phyloP scores from a whole-genome alignment of 2,797 vertebrate species.

The Lagorchestes hirsutus region DNA sequence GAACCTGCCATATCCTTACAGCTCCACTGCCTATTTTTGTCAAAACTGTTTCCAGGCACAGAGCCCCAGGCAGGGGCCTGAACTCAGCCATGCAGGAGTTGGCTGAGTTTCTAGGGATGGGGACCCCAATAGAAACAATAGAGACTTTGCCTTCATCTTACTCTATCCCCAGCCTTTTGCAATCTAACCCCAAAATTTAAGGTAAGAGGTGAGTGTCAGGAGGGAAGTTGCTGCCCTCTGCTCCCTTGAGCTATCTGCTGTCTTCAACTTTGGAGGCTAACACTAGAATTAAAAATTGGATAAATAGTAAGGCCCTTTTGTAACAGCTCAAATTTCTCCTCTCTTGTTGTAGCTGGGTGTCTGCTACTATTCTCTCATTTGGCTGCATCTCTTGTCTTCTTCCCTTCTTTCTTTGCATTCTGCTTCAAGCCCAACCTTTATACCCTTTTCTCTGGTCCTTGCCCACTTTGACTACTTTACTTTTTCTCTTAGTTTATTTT shows the following conservation, averaged over 20 bases:
- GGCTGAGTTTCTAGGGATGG: background rate
- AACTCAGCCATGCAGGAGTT: background rate
- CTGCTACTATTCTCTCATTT: background rate
- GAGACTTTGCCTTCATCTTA: background rate
- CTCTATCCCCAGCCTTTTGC: background rate
- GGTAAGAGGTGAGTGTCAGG: background rate
- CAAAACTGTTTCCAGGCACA: constrained; percentile 3
- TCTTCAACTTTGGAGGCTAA: background rate
- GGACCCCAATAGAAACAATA: background rate
- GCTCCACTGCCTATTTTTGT: constrained; percentile 2
- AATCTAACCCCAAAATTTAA: background rate
- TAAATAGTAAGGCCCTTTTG: background rate
- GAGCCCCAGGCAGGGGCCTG: background rate
- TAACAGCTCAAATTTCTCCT: background rate
- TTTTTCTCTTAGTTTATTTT: background rate
- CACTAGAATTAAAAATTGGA: background rate
- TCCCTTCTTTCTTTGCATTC: background rate
- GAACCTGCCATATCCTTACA: background rate
- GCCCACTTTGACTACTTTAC: background rate
- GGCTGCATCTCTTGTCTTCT: background rate
- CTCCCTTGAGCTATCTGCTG: background rate
- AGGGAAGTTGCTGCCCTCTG: background rate
- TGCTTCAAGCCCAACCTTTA: background rate
- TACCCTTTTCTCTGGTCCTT: background rate
- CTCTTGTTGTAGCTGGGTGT: background rate